These are phyloP conservation scores for Aptenodytes patagonicus DNA, from an alignment of 2,113 vertebrate genomes.

Conservation along the genomic window DNA sequence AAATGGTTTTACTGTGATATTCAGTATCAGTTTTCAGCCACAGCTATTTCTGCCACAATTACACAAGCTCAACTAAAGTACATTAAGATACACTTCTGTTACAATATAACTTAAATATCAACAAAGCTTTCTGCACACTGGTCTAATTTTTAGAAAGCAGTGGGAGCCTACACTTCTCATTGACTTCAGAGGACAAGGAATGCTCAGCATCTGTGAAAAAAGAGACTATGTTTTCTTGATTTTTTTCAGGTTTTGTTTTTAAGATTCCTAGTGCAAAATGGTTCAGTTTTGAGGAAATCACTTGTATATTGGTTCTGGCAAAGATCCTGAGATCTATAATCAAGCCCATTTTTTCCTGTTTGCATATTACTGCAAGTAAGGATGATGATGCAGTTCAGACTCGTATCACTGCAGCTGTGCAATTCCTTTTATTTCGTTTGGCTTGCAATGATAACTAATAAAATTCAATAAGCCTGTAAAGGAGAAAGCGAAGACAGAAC, in stretches of 20 bases:
- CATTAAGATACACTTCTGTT: neutral
- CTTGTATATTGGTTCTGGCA: neutral
- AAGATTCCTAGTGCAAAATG: neutral
- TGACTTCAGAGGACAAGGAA: neutral
- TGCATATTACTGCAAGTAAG: neutral
- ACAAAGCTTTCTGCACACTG: neutral
- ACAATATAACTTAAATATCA: neutral
- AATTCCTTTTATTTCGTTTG: neutral
- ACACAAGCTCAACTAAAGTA: neutral
- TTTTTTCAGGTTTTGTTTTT: neutral
- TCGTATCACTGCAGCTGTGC: constrained; percentile 9
- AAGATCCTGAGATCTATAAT: neutral
- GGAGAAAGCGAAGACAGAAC: neutral
- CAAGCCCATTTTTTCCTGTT: neutral
- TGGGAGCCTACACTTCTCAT: neutral
- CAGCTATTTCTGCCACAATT: neutral
- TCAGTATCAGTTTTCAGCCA: neutral
- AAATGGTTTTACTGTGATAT: neutral
- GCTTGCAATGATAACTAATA: constrained; percentile 14
- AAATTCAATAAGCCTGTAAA: constrained; percentile 18
- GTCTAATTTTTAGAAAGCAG: neutral
- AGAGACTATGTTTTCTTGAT: neutral
- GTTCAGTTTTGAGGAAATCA: neutral
- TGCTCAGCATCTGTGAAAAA: neutral
- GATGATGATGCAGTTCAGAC: neutral